These are phyloP conservation scores for Patella pellucida DNA, from an alignment of 2,888 invertebrate species.

Conservation along the genomic window DNA sequence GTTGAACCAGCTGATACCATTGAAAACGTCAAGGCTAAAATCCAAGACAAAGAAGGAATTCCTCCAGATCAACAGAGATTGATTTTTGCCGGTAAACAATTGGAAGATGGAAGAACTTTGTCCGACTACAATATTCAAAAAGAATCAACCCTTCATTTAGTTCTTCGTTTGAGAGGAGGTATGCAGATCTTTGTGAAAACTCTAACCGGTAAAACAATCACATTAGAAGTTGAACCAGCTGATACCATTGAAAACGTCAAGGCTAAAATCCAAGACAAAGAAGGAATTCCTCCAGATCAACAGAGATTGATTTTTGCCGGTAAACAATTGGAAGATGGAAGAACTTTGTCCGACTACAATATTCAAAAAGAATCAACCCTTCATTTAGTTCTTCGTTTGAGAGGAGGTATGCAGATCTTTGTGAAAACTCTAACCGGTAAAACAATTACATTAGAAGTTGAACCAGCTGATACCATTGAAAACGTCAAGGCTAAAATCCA, in stretches of 20 bases:
- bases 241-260: slow-evolving; percentile 96
- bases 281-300: slow-evolving; percentile 79
- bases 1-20: slow-evolving; percentile 90
- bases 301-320: slow-evolving; percentile 93
- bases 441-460: slow-evolving; percentile 72
- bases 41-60: slow-evolving; percentile 75
- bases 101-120: slow-evolving; percentile 93
- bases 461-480: slow-evolving; percentile 91
- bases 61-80: slow-evolving; percentile 85
- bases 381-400: slow-evolving; percentile 88
- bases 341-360: slow-evolving; percentile 92
- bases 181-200: slow-evolving; percentile 79
- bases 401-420: slow-evolving; percentile 85
- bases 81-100: slow-evolving; percentile 94
- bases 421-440: slow-evolving; percentile 70
- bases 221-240: slow-evolving; percentile 79
- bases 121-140: slow-evolving; percentile 96
- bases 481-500: slow-evolving; percentile 82
- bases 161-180: slow-evolving; percentile 83
- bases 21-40: slow-evolving; percentile 86
- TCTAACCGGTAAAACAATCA: slow-evolving; percentile 68
- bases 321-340: slow-evolving; percentile 94
- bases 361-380: slow-evolving; percentile 96
- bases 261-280: slow-evolving; percentile 74
- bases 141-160: slow-evolving; percentile 91